Conservation (phyloP, 2,113 vertebrate genomes). For the Todiramphus chloris region DNA sequence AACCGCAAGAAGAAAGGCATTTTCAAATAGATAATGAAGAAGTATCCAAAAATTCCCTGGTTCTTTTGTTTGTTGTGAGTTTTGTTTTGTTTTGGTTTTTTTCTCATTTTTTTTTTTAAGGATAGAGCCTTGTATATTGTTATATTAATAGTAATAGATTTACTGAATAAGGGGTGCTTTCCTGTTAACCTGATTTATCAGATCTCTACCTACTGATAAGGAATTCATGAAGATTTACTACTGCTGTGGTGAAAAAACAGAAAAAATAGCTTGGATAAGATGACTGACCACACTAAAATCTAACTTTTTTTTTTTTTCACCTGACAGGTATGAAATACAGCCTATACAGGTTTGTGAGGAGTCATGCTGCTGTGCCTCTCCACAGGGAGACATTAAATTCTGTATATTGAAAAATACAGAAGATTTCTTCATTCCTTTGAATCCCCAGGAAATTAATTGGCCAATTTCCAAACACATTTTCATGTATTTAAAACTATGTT, state of each 20-base stretch:
- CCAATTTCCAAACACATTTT: constrained; percentile 22
- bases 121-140: neutral
- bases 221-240: neutral
- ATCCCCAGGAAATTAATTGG: constrained; percentile 39
- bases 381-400: neutral
- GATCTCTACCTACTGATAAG: neutral
- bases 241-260: neutral
- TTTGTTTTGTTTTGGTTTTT: too few relatives aligned
- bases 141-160: neutral
- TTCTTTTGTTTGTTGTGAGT: too few relatives aligned
- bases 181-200: neutral
- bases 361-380: neutral
- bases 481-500: neutral
- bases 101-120: neutral
- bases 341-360: neutral
- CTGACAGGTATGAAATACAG: neutral
- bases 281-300: neutral
- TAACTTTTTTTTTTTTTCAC: neutral
- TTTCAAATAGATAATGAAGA: neutral
- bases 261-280: neutral
- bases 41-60: neutral
- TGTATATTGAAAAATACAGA: neutral
- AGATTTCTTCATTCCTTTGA: constrained; percentile 7
- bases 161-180: neutral
- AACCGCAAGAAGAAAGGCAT: neutral